Conservation (phyloP, 1,140 invertebrate species). For the Pachyrhynchus sulphureomaculatus region DNA sequence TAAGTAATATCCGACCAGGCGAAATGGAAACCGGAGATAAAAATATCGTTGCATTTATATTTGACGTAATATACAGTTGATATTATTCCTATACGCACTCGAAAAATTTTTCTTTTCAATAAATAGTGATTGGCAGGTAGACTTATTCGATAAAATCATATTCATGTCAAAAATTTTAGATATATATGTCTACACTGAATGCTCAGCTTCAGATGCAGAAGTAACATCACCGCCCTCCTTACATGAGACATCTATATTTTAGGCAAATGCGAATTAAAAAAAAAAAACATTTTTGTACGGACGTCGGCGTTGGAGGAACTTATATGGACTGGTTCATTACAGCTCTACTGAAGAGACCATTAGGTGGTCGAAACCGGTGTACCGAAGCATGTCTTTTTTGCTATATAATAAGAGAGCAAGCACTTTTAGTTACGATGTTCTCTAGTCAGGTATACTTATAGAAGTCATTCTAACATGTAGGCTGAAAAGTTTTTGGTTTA, state of each 20-base stretch:
- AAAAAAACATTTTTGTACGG: no score
- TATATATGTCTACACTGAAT: background rate
- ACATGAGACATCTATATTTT: background rate
- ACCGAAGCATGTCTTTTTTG: no score
- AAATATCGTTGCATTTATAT: constrained; percentile 39
- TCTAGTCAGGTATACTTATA: no score
- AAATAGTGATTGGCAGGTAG: constrained; percentile 29
- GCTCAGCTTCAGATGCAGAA: background rate
- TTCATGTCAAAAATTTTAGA: constrained; percentile 20
- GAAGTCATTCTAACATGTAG: no score
- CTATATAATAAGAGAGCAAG: no score
- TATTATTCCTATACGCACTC: constrained; percentile 20
- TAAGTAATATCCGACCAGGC: constrained; percentile 41
- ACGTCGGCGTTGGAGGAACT: no score
- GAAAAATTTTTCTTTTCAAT: constrained; percentile 38
- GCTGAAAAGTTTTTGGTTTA: no score
- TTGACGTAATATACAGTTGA: constrained; percentile 25
- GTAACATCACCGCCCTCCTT: background rate
- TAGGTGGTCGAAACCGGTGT: no score
- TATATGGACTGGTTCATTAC: no score
- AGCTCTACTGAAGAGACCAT: no score
- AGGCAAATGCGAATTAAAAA: no score
- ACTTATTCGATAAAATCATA: constrained; percentile 18
- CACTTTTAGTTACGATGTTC: no score
- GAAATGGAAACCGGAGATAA: constrained; percentile 41